Percentiles rank a stretch among this genome's conserved stretches.
These are phyloP conservation scores for Eledone cirrhosa DNA, from an alignment of 2,888 invertebrate genomes.

Conservation along the genomic window DNA sequence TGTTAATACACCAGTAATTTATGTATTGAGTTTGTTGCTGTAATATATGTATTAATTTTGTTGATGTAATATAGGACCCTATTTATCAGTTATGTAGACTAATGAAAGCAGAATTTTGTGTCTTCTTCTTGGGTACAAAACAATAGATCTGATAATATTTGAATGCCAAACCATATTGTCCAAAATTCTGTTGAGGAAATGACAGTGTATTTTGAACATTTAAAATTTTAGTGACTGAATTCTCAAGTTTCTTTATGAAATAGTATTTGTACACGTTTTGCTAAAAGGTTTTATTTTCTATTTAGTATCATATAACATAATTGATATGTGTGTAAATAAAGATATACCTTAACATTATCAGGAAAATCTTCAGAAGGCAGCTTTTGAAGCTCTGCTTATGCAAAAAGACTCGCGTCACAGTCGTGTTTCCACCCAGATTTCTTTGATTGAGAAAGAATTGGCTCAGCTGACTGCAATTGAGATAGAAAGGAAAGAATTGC, in stretches of 20 bases:
- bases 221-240: neutral
- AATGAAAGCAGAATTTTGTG: too few relatives aligned
- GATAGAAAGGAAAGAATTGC: constrained; percentile 52
- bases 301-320: neutral
- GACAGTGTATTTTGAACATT: too few relatives aligned
- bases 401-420: constrained; percentile 60
- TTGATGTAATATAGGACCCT: too few relatives aligned
- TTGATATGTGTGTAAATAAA: neutral
- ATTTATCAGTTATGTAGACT: too few relatives aligned
- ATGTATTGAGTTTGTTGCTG: too few relatives aligned
- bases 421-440: constrained; percentile 62
- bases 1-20: too few relatives aligned
- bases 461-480: constrained; percentile 60
- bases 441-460: constrained; percentile 62
- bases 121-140: too few relatives aligned
- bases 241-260: neutral
- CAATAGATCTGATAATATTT: too few relatives aligned
- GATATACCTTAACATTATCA: constrained; percentile 36
- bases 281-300: neutral
- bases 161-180: too few relatives aligned
- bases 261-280: neutral
- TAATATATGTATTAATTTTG: too few relatives aligned
- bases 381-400: constrained; percentile 61
- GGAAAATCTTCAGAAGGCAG: constrained; percentile 63
- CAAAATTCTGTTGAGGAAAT: too few relatives aligned